Evolutionary conservation across 2,888 invertebrate genomes (phyloP), one percentile per base, ranked within the genome.

Genomic region (Scaptomyza parva): DNA sequence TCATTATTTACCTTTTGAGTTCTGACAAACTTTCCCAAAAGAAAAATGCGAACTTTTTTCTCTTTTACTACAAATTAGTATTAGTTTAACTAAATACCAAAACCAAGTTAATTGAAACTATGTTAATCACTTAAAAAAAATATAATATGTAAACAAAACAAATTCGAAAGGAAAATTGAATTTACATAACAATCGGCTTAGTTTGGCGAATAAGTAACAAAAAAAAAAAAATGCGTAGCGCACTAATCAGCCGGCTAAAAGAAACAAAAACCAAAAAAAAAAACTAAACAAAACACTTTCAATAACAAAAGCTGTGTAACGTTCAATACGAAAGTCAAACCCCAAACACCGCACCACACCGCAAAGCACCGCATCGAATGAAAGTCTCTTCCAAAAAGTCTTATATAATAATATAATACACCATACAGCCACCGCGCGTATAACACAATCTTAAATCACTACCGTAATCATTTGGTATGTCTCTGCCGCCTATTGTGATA

Each of bases 171-270:
- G 39, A 62, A 75, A 77, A 74, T 54, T n/a, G 20, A 33, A 70
- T 85, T 85, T 71, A 48, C 77, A 68, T 79, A 86, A 85, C 64
- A 83, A 79, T 44, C 40, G 43, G 58, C 39, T 60, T 54, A 39
- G 51, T 44, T 43, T 47, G 50, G 57, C 60, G 58, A 82, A n/a
- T n/a, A n/a, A n/a, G n/a, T n/a, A n/a, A n/a, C n/a, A n/a, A n/a
- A 80, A 35, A 84, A 80, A 50, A 68, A 59, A 70, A 80, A 84
- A 62, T 69, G 62, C 52, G 65, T 43, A 53, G 80, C 78, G 74
- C 86, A 80, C 81, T 66, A 77, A 80, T 80, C 81, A 59, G 64
- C 44, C 59, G 52, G 35, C 55, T 8, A 14, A 35, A 35, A 35
- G 14, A 35, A 14, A 2, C 12, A 2, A n/a, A n/a, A n/a, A n/a